Percentiles rank a stretch among this genome's conserved stretches.
Conservation (phyloP, 2,797 vertebrate genomes). For the Euphonia xanthogaster region DNA sequence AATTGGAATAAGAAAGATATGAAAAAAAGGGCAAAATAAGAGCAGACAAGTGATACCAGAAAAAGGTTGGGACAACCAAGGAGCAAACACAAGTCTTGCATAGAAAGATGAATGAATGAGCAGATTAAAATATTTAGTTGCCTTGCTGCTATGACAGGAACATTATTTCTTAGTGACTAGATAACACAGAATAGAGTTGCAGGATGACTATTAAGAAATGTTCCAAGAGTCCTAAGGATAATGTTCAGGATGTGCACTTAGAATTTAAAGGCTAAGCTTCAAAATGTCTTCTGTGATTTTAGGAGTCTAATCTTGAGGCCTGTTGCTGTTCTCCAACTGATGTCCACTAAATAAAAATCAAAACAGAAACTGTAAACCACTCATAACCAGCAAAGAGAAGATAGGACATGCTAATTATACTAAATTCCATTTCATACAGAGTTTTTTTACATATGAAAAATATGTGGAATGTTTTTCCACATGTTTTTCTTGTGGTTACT, state of each 20-base stretch:
- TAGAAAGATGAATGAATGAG: neutral
- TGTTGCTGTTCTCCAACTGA: neutral
- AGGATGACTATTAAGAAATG: neutral
- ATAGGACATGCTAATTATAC: neutral
- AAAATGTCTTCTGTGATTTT: neutral
- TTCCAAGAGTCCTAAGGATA: neutral
- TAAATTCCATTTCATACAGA: neutral
- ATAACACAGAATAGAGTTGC: neutral
- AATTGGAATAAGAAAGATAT: neutral
- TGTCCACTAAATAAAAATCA: neutral
- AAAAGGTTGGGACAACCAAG: neutral
- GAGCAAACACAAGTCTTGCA: neutral
- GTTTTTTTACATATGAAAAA: neutral
- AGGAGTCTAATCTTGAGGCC: neutral
- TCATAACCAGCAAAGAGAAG: neutral
- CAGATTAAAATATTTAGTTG: neutral
- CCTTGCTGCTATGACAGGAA: neutral
- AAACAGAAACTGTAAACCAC: neutral
- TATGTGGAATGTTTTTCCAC: neutral
- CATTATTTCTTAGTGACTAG: neutral
- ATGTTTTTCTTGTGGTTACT: neutral
- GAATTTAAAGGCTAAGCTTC: neutral
- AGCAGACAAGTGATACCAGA: neutral
- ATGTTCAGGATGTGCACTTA: neutral
- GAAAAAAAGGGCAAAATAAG: neutral